Evolutionary conservation across 2,797 vertebrate genomes (phyloP).

Genomic region (Anguilla marmorata): DNA sequence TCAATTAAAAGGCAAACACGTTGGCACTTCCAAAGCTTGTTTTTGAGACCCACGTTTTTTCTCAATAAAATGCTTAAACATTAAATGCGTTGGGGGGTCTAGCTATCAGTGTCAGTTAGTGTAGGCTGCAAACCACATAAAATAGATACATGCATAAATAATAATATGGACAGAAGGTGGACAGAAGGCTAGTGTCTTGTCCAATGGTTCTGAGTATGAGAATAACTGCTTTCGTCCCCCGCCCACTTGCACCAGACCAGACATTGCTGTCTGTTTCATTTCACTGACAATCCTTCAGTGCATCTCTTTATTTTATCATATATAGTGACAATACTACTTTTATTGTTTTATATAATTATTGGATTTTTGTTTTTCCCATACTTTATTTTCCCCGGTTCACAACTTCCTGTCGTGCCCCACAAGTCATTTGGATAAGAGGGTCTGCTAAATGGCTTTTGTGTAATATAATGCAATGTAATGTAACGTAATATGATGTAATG

Average conservation of each 20-base stretch:
- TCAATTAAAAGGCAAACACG: not conserved
- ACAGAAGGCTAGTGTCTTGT: not conserved
- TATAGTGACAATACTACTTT: not conserved
- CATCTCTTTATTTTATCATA: not conserved
- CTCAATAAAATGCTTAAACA: not conserved
- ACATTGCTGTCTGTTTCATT: conserved; percentile 16
- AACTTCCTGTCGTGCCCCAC: not conserved
- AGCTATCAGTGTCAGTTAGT: conserved; percentile 1
- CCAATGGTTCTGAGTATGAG: not conserved
- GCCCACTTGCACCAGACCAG: conserved; percentile 4
- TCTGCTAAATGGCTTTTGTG: not conserved
- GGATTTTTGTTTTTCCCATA: not conserved
- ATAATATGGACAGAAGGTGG: not conserved
- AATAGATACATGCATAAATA: not conserved
- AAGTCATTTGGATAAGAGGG: not conserved
- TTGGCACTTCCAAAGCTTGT: not conserved
- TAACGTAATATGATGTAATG: too few species aligned
- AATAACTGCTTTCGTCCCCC: conserved; percentile 24
- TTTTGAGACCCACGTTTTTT: not conserved
- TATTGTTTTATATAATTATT: not conserved
- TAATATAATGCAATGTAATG: not conserved
- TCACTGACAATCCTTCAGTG: conserved; percentile 17
- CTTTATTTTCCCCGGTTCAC: not conserved
- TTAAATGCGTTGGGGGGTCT: too few species aligned
- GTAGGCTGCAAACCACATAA: not conserved